Evolutionary conservation across 2,888 invertebrate species (phyloP).

Genomic region (Colletes collaris): DNA sequence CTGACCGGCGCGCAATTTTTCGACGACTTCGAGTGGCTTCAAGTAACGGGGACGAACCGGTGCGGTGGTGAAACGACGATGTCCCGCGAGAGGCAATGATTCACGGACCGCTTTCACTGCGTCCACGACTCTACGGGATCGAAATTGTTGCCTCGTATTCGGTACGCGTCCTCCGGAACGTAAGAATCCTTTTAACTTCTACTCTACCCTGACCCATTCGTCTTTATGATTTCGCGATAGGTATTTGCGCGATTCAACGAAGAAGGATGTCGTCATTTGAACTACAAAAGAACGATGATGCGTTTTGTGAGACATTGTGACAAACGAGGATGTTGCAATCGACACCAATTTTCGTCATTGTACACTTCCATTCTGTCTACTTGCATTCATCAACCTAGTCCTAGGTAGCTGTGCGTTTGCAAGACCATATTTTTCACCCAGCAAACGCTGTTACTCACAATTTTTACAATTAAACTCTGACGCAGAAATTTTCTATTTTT

Average conservation of each 20-base stretch:
- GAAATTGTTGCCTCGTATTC: constrained; percentile 8
- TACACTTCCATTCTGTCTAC: no score
- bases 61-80: neutral
- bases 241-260: neutral
- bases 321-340: no score
- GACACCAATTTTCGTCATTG: no score
- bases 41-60: constrained; percentile 23
- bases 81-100: constrained; percentile 20
- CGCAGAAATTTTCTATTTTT: no score
- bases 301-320: no score
- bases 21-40: neutral
- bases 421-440: no score
- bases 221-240: constrained; percentile 12
- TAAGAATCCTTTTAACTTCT: neutral
- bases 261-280: neutral
- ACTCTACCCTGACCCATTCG: neutral
- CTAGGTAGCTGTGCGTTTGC: no score
- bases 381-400: no score
- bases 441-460: no score
- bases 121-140: neutral
- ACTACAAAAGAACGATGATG: no score
- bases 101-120: constrained; percentile 34
- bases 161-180: constrained; percentile 12
- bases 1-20: neutral
- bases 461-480: no score